Evolutionary conservation across 2,113 vertebrate species (phyloP), one percentile per base, ranked within the genome.

Genomic region (Ginglymostoma cirratum): DNA sequence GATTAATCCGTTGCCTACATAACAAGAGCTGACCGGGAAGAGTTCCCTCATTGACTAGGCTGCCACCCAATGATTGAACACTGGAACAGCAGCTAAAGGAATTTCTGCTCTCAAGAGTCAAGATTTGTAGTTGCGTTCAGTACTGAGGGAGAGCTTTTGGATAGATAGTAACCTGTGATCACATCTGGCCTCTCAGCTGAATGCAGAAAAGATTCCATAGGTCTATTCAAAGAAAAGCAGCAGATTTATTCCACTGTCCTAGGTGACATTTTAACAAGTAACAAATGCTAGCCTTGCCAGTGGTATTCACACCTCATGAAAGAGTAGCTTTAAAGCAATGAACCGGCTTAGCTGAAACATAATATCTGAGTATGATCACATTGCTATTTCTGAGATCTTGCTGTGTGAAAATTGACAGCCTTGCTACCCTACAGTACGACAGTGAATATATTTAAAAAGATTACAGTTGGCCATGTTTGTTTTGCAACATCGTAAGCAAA

Each of bases 41-140:
- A 42, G 27, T 72, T 95, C 23, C 45, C 94, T 30, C 72, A 34
- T 70, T 42, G 14, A 76, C 87, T 27, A 95, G 67, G 5, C 67
- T 95, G 94, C 66, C 94, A 95, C 94, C 94, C 69, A 93, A 95
- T 52, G 94, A 72, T 45, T 52, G 34, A 72, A 23, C 24, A 72
- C 24, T 45, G 21, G 70, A 70, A 48, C 10, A 52, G 92, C 94
- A 95, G 34, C 94, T 48, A 15, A 48, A 21, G 42, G 3, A 76
- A 52, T 76, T 72, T 72, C 45, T 93, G 34, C 65, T 93, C 61
- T 5, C 17, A 66, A 48, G 61, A 42, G n/a, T 2, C 30, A 19
- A 21, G 76, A 38, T 80, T n/a, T 17, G 76, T 80, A n/a, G 17
- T 21, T 42, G 21, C 21, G 17, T 45, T 83, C n/a, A 66, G 89